A percentile compares a stretch with the other conserved stretches of the same genome.
Conservation (phyloP, 2,113 vertebrate species). For the Atractosteus spatula region DNA sequence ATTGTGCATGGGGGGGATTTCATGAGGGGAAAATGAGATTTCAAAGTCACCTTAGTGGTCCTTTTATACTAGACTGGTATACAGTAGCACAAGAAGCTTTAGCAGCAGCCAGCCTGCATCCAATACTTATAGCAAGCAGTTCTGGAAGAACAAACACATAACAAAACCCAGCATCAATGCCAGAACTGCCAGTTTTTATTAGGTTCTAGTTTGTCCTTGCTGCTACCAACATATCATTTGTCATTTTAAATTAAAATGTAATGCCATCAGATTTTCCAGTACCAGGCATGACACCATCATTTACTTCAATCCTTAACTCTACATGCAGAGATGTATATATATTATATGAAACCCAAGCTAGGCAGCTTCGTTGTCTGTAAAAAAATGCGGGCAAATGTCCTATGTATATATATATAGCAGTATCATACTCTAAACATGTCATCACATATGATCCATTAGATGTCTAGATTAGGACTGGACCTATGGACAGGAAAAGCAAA, state of each 20-base stretch:
- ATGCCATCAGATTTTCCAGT: slow-evolving; percentile 9
- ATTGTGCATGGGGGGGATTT: slow-evolving; percentile 19
- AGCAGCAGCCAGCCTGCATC: slow-evolving; percentile 10
- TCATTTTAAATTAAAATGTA: slow-evolving; percentile 34
- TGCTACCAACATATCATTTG: slow-evolving; percentile 25
- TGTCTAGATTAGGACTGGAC: too few relatives aligned
- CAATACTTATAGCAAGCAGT: slow-evolving; percentile 8
- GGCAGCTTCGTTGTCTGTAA: too few relatives aligned
- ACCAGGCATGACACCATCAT: too few relatives aligned
- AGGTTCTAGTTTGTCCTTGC: slow-evolving; percentile 4
- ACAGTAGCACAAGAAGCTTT: slow-evolving; percentile 28
- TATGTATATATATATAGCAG: too few relatives aligned
- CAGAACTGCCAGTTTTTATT: background rate
- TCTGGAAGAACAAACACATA: background rate
- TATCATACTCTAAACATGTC: too few relatives aligned
- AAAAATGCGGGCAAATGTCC: too few relatives aligned
- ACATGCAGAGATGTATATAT: too few relatives aligned
- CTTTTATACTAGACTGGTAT: slow-evolving; percentile 26
- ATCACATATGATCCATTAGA: too few relatives aligned
- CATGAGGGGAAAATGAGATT: slow-evolving; percentile 32
- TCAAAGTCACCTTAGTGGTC: slow-evolving; percentile 37
- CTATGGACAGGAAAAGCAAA: too few relatives aligned
- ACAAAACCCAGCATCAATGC: background rate
- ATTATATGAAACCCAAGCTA: too few relatives aligned
- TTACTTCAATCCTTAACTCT: too few relatives aligned